A percentile compares a stretch with the other conserved stretches of the same genome.
These are phyloP conservation scores for Batillaria attramentaria DNA, from an alignment of 1,140 invertebrate species.

Conservation along the genomic window DNA sequence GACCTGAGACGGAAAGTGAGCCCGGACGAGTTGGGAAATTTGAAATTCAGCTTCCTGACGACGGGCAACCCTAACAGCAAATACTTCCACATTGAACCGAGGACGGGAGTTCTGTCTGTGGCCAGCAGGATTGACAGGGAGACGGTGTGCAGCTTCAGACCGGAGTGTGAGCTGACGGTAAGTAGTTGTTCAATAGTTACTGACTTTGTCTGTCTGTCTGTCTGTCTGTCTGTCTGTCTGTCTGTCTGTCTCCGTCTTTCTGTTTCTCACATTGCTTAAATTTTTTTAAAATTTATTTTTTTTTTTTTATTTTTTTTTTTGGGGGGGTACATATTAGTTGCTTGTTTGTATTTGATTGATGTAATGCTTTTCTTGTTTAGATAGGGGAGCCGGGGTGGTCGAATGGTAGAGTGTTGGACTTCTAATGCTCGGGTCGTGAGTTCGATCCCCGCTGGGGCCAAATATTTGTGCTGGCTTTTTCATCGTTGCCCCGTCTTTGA, in stretches of 20 bases:
- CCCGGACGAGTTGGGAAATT: conserved; percentile 12
- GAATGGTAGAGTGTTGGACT: too few relatives aligned
- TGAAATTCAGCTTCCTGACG: conserved; percentile 39
- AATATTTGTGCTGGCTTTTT: too few relatives aligned
- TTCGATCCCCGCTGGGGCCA: too few relatives aligned
- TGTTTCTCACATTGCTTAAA: neutral
- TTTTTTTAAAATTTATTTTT: too few relatives aligned
- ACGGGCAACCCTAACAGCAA: conserved; percentile 38
- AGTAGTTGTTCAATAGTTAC: neutral
- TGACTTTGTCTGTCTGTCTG: neutral
- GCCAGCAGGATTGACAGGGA: conserved; percentile 42
- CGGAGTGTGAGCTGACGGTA: conserved; percentile 45
- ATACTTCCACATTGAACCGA: conserved; percentile 87
- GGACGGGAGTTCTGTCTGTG: conserved; percentile 85
- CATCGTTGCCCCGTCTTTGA: too few relatives aligned
- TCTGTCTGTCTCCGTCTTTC: neutral
- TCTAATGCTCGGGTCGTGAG: too few relatives aligned
- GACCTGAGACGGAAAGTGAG: conserved; percentile 27
- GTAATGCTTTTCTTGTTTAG: too few relatives aligned
- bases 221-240: neutral
- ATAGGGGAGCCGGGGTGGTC: too few relatives aligned
- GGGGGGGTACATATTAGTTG: too few relatives aligned
- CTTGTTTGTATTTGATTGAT: too few relatives aligned
- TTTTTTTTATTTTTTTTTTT: too few relatives aligned
- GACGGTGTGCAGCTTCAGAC: conserved; percentile 52